Percentiles rank a stretch among this genome's conserved stretches.
These are phyloP conservation scores for Labeo catla DNA, from an alignment of 2,113 vertebrate genomes.

Conservation along the genomic window DNA sequence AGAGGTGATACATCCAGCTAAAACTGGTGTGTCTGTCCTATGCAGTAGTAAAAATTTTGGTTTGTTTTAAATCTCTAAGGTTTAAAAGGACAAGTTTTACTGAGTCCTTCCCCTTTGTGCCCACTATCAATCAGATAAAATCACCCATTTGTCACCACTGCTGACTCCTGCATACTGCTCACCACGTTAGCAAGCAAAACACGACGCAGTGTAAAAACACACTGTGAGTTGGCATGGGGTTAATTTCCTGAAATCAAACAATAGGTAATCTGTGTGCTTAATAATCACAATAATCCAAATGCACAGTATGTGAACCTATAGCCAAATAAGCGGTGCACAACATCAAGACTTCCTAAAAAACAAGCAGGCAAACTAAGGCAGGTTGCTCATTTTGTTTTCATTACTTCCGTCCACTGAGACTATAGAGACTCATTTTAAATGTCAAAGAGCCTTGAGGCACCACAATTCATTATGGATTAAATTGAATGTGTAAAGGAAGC, in stretches of 20 bases:
- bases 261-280: background rate
- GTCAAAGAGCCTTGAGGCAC: slow-evolving; percentile 16
- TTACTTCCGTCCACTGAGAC: background rate
- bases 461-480: slow-evolving; percentile 42
- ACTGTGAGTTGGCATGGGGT: background rate
- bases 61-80: background rate
- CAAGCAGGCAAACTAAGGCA: background rate
- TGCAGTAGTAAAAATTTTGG: background rate
- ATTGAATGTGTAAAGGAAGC: slow-evolving; percentile 18
- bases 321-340: background rate
- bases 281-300: background rate
- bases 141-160: slow-evolving; percentile 18
- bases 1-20: background rate
- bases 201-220: background rate
- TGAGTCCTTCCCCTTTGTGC: background rate
- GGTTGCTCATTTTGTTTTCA: background rate
- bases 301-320: background rate
- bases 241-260: background rate
- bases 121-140: background rate
- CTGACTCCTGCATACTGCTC: background rate
- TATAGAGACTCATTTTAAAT: slow-evolving; percentile 26
- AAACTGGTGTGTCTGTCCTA: background rate
- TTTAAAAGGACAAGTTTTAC: background rate
- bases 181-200: slow-evolving; percentile 2
- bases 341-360: background rate